Evolutionary conservation across 2,888 invertebrate genomes (phyloP).

Genomic region (Atrina japonica): DNA sequence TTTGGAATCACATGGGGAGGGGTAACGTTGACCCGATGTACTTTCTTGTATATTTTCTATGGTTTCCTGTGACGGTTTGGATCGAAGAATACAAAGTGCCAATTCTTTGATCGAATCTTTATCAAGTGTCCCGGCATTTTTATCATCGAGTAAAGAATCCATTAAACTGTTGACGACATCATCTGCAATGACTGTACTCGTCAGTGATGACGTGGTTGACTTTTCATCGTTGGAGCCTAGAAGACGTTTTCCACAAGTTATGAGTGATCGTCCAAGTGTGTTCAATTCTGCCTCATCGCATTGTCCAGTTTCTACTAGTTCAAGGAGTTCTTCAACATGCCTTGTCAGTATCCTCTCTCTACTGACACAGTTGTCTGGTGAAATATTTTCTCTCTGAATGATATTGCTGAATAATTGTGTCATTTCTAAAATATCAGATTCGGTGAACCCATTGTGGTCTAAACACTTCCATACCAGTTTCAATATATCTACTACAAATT

Average conservation of each 20-base stretch:
- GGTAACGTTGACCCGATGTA: slow-evolving; percentile 2
- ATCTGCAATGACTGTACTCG: slow-evolving; percentile 45
- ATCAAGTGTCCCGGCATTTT: slow-evolving; percentile 47
- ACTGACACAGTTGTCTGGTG: neutral
- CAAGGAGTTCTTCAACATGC: slow-evolving; percentile 26
- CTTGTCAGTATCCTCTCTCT: slow-evolving; percentile 8
- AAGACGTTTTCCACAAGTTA: slow-evolving; percentile 50
- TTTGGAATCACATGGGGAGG: slow-evolving; percentile 30
- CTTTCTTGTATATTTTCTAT: neutral
- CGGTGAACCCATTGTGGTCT: slow-evolving; percentile 26
- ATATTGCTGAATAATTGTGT: slow-evolving; percentile 7
- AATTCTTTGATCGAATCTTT: slow-evolving; percentile 53
- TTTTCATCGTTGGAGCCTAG: neutral
- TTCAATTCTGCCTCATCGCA: slow-evolving; percentile 32
- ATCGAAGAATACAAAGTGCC: slow-evolving; percentile 39
- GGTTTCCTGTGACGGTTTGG: slow-evolving; percentile 18
- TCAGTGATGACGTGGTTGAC: slow-evolving; percentile 19
- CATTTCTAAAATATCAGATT: slow-evolving; percentile 34
- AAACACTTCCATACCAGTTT: slow-evolving; percentile 23
- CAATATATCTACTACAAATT: slow-evolving; percentile 29
- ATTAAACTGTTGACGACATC: slow-evolving; percentile 52
- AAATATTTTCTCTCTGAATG: slow-evolving; percentile 2
- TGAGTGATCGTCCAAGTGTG: slow-evolving; percentile 46
- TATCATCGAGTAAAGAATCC: slow-evolving; percentile 49
- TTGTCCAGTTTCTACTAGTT: slow-evolving; percentile 41